Base-by-base conservation (phyloP, 2,797 vertebrate species). In the Sardinella longiceps region DNA sequence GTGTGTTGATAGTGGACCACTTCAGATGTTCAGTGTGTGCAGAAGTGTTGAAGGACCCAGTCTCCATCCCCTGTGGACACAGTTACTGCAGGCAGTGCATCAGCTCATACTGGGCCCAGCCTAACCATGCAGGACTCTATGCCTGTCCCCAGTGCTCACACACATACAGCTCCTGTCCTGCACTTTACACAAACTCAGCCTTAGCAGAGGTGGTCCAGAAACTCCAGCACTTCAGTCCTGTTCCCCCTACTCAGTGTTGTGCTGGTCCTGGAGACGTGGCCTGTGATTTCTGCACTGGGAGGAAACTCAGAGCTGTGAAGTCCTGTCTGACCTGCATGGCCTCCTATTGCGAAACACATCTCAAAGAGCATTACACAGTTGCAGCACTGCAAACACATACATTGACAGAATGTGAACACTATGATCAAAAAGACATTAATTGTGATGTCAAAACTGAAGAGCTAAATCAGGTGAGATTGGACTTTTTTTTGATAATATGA, bases 351-450 rank as follows among this genome's bases (percentile, higher is more conserved):
- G n/a, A n/a, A n/a, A n/a, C n/a, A n/a, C n/a, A n/a, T n/a, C n/a
- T n/a, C n/a, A n/a, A n/a, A n/a, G n/a, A n/a, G n/a, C n/a, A n/a
- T n/a, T n/a, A n/a, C 80, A 86, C 66, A 53, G 2, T 66, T 50
- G 23, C 51, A 82, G 87, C 80, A 45, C 45, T 87, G 81, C 45
- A 66, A 80, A 84, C 58, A 63, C 84, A 87, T 43, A 84, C 28
- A 58, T 23, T 85, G 43, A 53, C 10, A 37, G 84, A 87, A 14
- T 23, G 20, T 56, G 18, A 3, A 56, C 53, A 56, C 20, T 20
- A 56, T 23, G 18, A n/a, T 4, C 14, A 43, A n/a, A n/a, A n/a
- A n/a, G n/a, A n/a, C n/a, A n/a, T n/a, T n/a, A n/a, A n/a, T n/a
- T n/a, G n/a, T n/a, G n/a, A n/a, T n/a, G n/a, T n/a, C n/a, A n/a